A percentile compares a stretch with the other conserved stretches of the same genome.
Evolutionary conservation across 2,888 invertebrate genomes (phyloP).

Genomic region (Ethmia dodecea): DNA sequence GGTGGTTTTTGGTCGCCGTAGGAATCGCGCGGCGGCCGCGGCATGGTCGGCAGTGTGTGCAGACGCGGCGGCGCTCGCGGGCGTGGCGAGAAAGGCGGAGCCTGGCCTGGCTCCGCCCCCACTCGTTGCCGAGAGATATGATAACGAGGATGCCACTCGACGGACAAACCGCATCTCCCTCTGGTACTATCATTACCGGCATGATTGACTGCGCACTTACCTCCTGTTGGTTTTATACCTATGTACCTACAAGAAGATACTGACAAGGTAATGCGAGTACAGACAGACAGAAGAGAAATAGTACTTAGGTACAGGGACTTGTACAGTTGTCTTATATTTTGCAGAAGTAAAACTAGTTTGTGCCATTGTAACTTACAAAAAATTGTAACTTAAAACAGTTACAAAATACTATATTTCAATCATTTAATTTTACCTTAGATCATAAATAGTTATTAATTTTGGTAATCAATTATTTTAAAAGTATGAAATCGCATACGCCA

Average conservation of each 20-base stretch:
- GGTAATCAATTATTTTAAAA: too few relatives aligned
- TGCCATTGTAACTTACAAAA: too few relatives aligned
- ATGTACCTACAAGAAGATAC: constrained; percentile 13
- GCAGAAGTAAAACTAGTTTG: too few relatives aligned
- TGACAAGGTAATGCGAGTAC: too few relatives aligned
- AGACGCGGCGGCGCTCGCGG: constrained; percentile 26
- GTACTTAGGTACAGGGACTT: too few relatives aligned
- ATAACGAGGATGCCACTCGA: constrained; percentile 69
- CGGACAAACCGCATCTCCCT: constrained; percentile 59
- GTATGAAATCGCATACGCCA: not conserved
- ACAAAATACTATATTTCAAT: too few relatives aligned
- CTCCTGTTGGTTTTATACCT: constrained; percentile 49
- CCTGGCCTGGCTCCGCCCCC: constrained; percentile 17
- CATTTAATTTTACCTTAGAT: too few relatives aligned
- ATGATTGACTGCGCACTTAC: constrained; percentile 68
- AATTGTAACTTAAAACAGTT: too few relatives aligned
- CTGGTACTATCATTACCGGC: constrained; percentile 59
- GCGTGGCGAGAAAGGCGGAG: constrained; percentile 24
- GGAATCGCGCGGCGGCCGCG: constrained; percentile 94
- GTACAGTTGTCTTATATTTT: too few relatives aligned
- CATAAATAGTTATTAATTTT: too few relatives aligned
- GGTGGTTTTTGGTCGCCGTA: constrained; percentile 98
- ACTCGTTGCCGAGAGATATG: constrained; percentile 42
- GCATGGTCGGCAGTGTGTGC: constrained; percentile 80
- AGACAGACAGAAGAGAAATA: too few relatives aligned